These are phyloP conservation scores for Trichogramma evanescens DNA, from an alignment of 2,888 invertebrate species.

Conservation along the genomic window DNA sequence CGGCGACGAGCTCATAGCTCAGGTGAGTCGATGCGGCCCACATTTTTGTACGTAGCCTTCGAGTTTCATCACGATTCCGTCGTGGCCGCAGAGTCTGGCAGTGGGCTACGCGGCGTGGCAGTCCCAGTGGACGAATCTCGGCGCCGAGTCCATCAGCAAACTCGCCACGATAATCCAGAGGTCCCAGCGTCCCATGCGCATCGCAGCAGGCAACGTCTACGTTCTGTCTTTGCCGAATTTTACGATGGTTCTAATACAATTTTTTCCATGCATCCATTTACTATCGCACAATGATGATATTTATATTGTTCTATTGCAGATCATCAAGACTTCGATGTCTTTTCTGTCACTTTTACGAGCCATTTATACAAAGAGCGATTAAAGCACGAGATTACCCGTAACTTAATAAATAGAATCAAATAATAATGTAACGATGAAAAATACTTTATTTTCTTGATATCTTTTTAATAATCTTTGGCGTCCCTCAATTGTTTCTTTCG, in stretches of 20 bases:
- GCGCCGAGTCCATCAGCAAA: neutral
- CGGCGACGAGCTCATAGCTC: conserved; percentile 15
- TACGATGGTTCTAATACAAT: conserved; percentile 3
- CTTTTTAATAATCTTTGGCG: too few species aligned
- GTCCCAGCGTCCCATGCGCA: conserved; percentile 12
- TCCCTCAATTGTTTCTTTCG: too few species aligned
- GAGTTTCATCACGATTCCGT: neutral
- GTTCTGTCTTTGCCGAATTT: conserved; percentile 15
- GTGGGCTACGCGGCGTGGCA: conserved; percentile 11
- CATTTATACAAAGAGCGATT: conserved; percentile 6
- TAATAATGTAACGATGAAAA: too few species aligned
- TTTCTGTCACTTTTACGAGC: conserved; percentile 17
- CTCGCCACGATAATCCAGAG: conserved; percentile 11
- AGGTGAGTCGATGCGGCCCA: conserved; percentile 4
- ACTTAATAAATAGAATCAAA: neutral
- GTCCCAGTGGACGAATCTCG: conserved; percentile 8
- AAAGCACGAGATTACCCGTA: too few species aligned
- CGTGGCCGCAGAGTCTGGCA: conserved; percentile 9
- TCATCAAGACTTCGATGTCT: conserved; percentile 19
- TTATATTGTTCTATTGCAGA: conserved; percentile 4
- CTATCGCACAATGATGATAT: neutral
- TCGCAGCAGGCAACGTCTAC: conserved; percentile 13
- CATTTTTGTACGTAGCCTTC: neutral
- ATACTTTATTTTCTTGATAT: too few species aligned
- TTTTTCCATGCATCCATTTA: neutral